phyloP scores from a whole-genome alignment of 2,113 vertebrate genomes.

The Paramormyrops kingsleyae region DNA sequence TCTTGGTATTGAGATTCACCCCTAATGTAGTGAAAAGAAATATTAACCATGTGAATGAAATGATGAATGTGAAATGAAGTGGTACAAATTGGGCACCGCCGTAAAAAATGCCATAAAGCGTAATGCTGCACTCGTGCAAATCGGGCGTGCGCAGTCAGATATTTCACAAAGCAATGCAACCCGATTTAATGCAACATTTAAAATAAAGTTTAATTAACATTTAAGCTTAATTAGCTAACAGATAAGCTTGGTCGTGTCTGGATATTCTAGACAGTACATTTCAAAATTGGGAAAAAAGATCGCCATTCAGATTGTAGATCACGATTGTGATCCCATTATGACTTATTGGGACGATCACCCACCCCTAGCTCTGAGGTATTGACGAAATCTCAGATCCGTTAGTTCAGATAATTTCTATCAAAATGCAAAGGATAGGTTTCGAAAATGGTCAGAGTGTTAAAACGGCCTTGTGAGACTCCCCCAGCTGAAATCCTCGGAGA shows the following conservation, averaged over 20 bases:
- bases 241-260: too few relatives aligned
- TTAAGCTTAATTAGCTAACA: too few relatives aligned
- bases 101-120: not conserved
- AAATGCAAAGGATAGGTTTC: not conserved
- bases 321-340: not conserved
- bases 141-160: not conserved
- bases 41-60: not conserved
- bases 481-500: slow-evolving; percentile 17
- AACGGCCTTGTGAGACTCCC: slow-evolving; percentile 4
- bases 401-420: not conserved
- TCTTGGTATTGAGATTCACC: too few relatives aligned
- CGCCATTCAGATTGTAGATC: not conserved
- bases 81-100: not conserved
- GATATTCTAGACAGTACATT: not conserved
- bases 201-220: not conserved
- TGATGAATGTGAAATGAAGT: not conserved
- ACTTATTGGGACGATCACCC: not conserved
- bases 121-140: not conserved
- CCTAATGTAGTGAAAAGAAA: not conserved
- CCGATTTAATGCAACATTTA: not conserved
- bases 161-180: not conserved
- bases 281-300: not conserved
- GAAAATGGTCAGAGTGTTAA: not conserved
- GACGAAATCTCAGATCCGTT: not conserved
- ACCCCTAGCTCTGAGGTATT: not conserved